These are phyloP conservation scores for Trichosurus vulpecula DNA, from an alignment of 2,797 vertebrate genomes.

Conservation along the genomic window DNA sequence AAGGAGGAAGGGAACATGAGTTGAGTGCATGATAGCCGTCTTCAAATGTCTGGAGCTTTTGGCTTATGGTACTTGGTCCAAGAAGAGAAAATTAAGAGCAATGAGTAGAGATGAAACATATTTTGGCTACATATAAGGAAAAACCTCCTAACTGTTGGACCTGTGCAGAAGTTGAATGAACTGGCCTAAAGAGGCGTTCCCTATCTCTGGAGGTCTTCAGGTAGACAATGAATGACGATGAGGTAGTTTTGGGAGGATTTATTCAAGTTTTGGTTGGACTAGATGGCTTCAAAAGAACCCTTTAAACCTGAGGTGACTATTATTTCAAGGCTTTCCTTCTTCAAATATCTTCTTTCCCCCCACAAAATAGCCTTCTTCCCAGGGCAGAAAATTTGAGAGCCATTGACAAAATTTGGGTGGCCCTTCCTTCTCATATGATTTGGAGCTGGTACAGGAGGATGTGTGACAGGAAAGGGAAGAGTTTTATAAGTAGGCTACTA, in stretches of 20 bases:
- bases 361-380: neutral
- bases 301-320: neutral
- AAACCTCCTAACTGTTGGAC: neutral
- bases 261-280: neutral
- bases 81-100: neutral
- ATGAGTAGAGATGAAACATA: neutral
- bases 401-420: neutral
- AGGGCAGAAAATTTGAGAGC: neutral
- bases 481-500: neutral
- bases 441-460: neutral
- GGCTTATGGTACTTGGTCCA: neutral
- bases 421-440: neutral
- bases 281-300: neutral
- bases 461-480: neutral
- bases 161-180: neutral
- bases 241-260: neutral
- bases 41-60: neutral
- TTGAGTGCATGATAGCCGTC: neutral
- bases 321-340: neutral
- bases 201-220: neutral
- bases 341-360: conserved; percentile 8
- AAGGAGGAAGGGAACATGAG: neutral
- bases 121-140: neutral
- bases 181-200: neutral
- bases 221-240: neutral